Conservation (phyloP, 2,113 vertebrate genomes). For the Zapornia atra region DNA sequence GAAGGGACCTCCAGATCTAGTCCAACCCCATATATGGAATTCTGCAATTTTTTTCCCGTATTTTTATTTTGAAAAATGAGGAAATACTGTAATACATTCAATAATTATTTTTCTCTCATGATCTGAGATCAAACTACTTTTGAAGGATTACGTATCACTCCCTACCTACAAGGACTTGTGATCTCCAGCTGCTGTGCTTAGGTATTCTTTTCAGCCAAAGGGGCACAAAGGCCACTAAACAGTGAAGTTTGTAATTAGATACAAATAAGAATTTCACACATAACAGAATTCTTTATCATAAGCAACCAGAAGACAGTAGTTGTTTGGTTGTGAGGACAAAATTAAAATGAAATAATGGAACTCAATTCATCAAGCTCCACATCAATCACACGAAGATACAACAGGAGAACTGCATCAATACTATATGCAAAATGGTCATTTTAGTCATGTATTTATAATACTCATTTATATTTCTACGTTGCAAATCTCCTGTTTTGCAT, state of each 20-base stretch:
- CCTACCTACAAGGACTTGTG: not conserved
- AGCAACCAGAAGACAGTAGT: not conserved
- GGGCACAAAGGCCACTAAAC: not conserved
- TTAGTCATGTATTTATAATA: not conserved
- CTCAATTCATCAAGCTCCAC: not conserved
- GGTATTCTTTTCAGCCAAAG: not conserved
- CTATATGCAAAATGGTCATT: not conserved
- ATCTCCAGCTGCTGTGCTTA: not conserved
- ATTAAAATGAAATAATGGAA: not conserved
- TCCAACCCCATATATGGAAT: not conserved
- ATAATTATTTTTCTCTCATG: not conserved
- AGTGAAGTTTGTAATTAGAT: not conserved
- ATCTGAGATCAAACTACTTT: not conserved
- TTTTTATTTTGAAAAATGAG: not conserved
- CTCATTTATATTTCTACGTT: not conserved
- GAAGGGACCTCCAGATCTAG: not conserved
- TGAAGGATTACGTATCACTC: not conserved
- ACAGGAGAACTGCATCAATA: not conserved
- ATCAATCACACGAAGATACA: not conserved
- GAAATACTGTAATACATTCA: not conserved
- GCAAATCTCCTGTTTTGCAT: not conserved
- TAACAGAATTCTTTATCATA: not conserved
- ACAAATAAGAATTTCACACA: not conserved
- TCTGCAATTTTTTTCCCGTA: not conserved
- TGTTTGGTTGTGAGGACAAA: not conserved